Percentiles rank a stretch among this genome's conserved stretches.
Conservation (phyloP, 37 sponge, comb jelly and placozoan genomes). For the Cliona cf. orientalis region DNA sequence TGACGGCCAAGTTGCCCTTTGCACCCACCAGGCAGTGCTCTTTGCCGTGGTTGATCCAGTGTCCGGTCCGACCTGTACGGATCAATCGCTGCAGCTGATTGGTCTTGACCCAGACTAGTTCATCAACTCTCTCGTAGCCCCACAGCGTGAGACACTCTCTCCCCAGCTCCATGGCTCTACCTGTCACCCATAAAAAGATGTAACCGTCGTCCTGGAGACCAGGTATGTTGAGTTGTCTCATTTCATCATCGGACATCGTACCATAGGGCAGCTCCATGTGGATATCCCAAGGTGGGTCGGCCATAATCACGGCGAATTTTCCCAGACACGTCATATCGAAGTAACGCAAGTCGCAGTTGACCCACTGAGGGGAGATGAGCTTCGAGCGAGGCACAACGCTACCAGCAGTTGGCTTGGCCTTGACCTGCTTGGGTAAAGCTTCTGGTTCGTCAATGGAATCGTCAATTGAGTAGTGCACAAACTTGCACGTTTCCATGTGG, state of each 20-base stretch:
- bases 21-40: constrained; percentile 97
- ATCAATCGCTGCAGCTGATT: constrained; percentile 97
- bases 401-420: background rate
- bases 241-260: constrained; percentile 98
- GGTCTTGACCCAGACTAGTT: constrained; percentile 96
- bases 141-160: constrained; percentile 91
- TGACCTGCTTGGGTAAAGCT: background rate
- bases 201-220: constrained; percentile 91
- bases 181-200: constrained; percentile 99
- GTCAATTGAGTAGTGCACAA: constrained; percentile 95
- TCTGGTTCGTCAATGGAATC: constrained; percentile 50
- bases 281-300: constrained; percentile 99
- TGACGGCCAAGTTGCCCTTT: constrained; percentile 82
- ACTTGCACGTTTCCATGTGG: constrained; percentile 97
- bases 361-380: constrained; percentile 87
- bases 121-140: constrained; percentile 94
- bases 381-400: constrained; percentile 27
- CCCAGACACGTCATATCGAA: constrained; percentile 78
- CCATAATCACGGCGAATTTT: constrained; percentile 97
- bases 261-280: constrained; percentile 99
- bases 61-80: constrained; percentile 95
- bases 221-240: constrained; percentile 89
- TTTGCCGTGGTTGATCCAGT: constrained; percentile 99
- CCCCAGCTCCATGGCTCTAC: constrained; percentile 97
- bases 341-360: constrained; percentile 87